These are phyloP conservation scores for Piezodorus guildinii DNA, from an alignment of 1,140 invertebrate species.

Conservation along the genomic window DNA sequence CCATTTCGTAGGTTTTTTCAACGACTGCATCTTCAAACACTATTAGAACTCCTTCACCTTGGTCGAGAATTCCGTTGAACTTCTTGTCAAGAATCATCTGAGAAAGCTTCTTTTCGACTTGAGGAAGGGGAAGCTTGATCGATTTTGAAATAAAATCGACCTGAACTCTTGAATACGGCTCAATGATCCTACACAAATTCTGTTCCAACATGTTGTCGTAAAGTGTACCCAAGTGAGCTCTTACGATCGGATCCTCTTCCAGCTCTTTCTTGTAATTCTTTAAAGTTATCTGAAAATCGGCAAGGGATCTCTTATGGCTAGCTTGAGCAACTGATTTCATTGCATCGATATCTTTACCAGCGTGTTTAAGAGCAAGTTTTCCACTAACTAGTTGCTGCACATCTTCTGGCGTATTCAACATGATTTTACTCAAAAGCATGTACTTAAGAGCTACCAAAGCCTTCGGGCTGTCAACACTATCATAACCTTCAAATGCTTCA, in stretches of 20 bases:
- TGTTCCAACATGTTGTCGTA: conserved; percentile 99
- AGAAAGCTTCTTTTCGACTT: conserved; percentile 96
- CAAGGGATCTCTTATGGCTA: conserved; percentile 88
- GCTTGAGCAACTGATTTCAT: conserved; percentile 95
- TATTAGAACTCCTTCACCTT: conserved; percentile 92
- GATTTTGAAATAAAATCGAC: conserved; percentile 61
- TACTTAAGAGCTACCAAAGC: conserved; percentile 93
- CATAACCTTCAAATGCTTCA: conserved; percentile 99
- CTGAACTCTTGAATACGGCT: conserved; percentile 95
- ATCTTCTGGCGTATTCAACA: conserved; percentile 92
- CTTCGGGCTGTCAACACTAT: conserved; percentile 85
- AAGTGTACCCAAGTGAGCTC: conserved; percentile 88
- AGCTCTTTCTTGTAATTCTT: conserved; percentile 79
- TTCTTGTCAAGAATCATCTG: conserved; percentile 99
- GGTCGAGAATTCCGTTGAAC: conserved; percentile 91
- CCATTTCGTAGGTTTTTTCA: conserved; percentile 95
- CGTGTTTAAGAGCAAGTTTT: conserved; percentile 93
- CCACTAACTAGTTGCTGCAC: conserved; percentile 90
- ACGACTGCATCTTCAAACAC: conserved; percentile 91
- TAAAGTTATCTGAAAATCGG: conserved; percentile 85
- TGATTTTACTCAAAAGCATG: conserved; percentile 98
- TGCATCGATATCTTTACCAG: conserved; percentile 88
- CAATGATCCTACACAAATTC: conserved; percentile 95
- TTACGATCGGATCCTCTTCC: conserved; percentile 91
- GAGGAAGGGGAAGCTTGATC: conserved; percentile 77